phyloP scores from a whole-genome alignment of 2,888 invertebrate genomes.

The Nymphalis urticae region DNA sequence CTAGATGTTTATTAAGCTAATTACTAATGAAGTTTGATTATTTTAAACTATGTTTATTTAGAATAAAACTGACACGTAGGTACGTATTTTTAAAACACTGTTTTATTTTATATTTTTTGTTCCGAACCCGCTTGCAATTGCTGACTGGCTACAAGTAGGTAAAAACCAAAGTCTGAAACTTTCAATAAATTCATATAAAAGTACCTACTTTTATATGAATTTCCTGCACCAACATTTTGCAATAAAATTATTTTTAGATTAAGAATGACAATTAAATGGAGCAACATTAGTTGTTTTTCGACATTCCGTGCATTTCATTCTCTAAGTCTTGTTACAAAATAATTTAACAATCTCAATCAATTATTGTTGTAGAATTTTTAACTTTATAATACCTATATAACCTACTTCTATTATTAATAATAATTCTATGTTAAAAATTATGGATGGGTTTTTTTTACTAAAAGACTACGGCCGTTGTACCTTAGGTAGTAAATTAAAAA shows the following conservation, averaged over 20 bases:
- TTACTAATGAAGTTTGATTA: too few relatives aligned
- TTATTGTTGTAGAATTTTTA: slow-evolving; percentile 12
- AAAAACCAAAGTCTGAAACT: too few relatives aligned
- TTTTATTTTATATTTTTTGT: too few relatives aligned
- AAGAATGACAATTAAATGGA: slow-evolving; percentile 27
- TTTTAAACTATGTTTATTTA: too few relatives aligned
- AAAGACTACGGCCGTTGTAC: not conserved
- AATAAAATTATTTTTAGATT: slow-evolving; percentile 14
- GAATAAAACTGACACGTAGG: too few relatives aligned
- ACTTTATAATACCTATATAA: not conserved
- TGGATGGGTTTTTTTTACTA: not conserved
- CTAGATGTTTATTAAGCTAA: too few relatives aligned
- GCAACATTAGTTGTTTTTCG: slow-evolving; percentile 29
- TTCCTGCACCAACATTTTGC: not conserved
- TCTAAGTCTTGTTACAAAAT: slow-evolving; percentile 5
- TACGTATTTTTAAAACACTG: too few relatives aligned
- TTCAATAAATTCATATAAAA: not conserved
- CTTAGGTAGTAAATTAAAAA: not conserved
- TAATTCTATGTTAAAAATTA: not conserved
- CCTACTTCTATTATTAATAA: not conserved
- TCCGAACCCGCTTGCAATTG: too few relatives aligned
- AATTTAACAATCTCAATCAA: slow-evolving; percentile 7
- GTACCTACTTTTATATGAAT: not conserved
- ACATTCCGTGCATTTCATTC: slow-evolving; percentile 34
- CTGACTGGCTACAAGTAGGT: too few relatives aligned